These are phyloP conservation scores for Agrotis ipsilon DNA, from an alignment of 2,888 invertebrate genomes.

Conservation along the genomic window DNA sequence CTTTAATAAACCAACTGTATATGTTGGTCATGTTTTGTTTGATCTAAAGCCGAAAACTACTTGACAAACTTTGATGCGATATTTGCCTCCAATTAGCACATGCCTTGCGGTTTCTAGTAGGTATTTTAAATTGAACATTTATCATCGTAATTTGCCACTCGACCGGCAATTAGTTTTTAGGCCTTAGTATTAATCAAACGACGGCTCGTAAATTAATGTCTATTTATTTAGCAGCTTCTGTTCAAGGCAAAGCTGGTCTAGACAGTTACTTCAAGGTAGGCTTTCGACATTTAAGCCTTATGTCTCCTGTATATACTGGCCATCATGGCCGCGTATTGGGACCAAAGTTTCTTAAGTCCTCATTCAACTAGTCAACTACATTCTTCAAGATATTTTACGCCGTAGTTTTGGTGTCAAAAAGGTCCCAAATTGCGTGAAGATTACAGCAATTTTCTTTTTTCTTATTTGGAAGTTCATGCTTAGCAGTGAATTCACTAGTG, in stretches of 20 bases:
- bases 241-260: conserved; percentile 38
- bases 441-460: too few species aligned
- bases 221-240: conserved; percentile 11
- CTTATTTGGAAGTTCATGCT: background rate
- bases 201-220: conserved; percentile 1
- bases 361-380: too few species aligned
- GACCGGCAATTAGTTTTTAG: background rate
- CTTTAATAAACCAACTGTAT: background rate
- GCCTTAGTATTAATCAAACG: conserved; percentile 8
- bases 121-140: background rate
- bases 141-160: conserved; percentile 8
- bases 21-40: background rate
- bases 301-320: conserved; percentile 19
- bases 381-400: background rate
- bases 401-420: too few species aligned
- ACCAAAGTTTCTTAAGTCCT: background rate
- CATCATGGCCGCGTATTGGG: background rate
- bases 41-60: background rate
- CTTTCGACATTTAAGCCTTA: conserved; percentile 40
- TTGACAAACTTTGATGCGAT: background rate
- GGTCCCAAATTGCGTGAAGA: background rate
- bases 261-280: conserved; percentile 35
- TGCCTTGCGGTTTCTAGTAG: conserved; percentile 2
- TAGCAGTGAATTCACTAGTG: background rate
- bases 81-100: conserved; percentile 4